These are phyloP conservation scores for Eudasyphora cyanicolor DNA, from an alignment of 2,888 invertebrate species.

Conservation along the genomic window DNA sequence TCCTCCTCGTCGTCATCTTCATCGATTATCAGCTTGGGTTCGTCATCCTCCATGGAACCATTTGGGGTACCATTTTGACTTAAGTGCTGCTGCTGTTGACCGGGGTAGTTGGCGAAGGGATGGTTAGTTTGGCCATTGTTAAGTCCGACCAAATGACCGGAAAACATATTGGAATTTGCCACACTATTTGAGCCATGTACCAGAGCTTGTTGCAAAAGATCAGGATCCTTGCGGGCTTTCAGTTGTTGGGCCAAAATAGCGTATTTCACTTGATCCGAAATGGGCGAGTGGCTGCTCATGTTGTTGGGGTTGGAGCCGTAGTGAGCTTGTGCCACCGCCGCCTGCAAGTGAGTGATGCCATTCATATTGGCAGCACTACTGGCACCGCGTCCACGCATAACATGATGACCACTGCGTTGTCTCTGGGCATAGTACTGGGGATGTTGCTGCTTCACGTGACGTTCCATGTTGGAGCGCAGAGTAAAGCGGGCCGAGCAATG, in stretches of 20 bases:
- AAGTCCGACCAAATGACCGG: slow-evolving; percentile 45
- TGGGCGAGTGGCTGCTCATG: slow-evolving; percentile 71
- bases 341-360: slow-evolving; percentile 69
- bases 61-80: slow-evolving; percentile 55
- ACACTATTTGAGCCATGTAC: slow-evolving; percentile 77
- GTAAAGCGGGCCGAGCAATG: slow-evolving; percentile 95
- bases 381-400: slow-evolving; percentile 77
- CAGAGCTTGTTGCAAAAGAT: slow-evolving; percentile 77
- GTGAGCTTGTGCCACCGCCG: slow-evolving; percentile 67
- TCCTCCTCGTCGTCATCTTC: slow-evolving; percentile 76
- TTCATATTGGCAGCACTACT: slow-evolving; percentile 70
- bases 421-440: slow-evolving; percentile 93
- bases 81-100: slow-evolving; percentile 47
- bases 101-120: slow-evolving; percentile 33
- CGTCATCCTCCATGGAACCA: slow-evolving; percentile 82
- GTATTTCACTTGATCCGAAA: slow-evolving; percentile 86
- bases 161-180: slow-evolving; percentile 65
- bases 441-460: slow-evolving; percentile 96
- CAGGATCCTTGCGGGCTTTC: slow-evolving; percentile 82
- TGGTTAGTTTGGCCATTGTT: slow-evolving; percentile 36
- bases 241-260: slow-evolving; percentile 90
- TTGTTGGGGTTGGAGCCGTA: slow-evolving; percentile 45
- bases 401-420: slow-evolving; percentile 83
- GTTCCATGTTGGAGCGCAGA: slow-evolving; percentile 95
- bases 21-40: slow-evolving; percentile 80